These are phyloP conservation scores for Alligator sinensis DNA, from an alignment of 2,113 vertebrate species.

Conservation along the genomic window DNA sequence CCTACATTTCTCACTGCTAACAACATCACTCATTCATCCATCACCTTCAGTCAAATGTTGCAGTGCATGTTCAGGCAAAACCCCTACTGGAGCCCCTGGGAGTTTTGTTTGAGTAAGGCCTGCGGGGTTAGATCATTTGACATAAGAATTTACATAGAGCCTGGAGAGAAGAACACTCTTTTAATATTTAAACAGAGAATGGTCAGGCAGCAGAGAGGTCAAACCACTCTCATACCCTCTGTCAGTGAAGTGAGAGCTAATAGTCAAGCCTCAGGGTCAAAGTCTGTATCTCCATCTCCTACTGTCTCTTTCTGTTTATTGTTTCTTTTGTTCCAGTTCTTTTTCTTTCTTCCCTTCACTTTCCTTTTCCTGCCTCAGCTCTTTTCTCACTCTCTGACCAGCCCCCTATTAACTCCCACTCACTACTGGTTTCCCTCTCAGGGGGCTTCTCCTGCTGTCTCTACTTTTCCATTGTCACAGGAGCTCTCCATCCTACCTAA, in stretches of 20 bases:
- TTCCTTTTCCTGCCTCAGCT: too few relatives aligned
- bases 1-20: constrained; percentile 7
- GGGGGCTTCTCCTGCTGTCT: not conserved
- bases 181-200: not conserved
- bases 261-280: not conserved
- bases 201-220: not conserved
- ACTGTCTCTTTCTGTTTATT: not conserved
- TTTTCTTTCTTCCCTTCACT: not conserved
- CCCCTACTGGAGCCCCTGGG: not conserved
- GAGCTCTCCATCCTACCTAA: not conserved
- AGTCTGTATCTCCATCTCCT: not conserved
- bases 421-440: not conserved
- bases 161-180: constrained; percentile 20
- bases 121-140: not conserved
- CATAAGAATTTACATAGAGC: not conserved
- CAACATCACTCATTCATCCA: constrained; percentile 40
- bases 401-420: not conserved
- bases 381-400: not conserved
- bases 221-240: not conserved
- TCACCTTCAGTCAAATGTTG: not conserved
- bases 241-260: not conserved
- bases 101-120: constrained; percentile 17
- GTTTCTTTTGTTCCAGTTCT: not conserved
- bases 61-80: not conserved
- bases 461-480: not conserved